Base-by-base conservation (phyloP, 2,113 vertebrate species). In the Chaetura pelagica region DNA sequence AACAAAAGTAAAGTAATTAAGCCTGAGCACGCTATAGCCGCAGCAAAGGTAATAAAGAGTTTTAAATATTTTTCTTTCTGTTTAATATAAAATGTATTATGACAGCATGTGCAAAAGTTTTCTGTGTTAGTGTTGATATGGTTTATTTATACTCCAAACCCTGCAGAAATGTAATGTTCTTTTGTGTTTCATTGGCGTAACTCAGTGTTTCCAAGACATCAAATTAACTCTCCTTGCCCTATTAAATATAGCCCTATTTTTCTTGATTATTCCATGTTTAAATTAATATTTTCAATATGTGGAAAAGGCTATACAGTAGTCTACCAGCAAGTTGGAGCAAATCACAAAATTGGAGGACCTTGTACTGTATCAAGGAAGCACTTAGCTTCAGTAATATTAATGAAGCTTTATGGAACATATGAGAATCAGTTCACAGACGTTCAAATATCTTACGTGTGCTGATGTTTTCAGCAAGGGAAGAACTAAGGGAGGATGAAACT, bases 11-110 rank as follows among this genome's bases (percentile, higher is more conserved):
- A 93, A 93, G 42, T 94, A 68, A 97, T 99, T 95, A 98, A 97
- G 83, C 84, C 97, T 20, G 96, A 98, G 24, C 98, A 99, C 35
- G 3, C 95, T 49, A 32, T 97, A 75, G 94, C 96, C 68, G 98
- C 98, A 62, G 98, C 97, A 79, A 99, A 98, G 98, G 98, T 99
- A 98, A 95, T 92, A 61, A 35, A 42, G 12, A 19, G 23, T 59
- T 87, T 95, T 30, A 10, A 89, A 62, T 64, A 29, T 32, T 92
- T 74, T 72, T 64, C 7, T 17, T 61, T 58, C 44, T 72, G 8
- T 80, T 35, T 68, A 35, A 81, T 44, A 15, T 52, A 44, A 66
- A 81, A 35, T 81, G 6, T 61, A 11, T 77, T 81, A 40, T 62
- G 52, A 52, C 4, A 89, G 38, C 8, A 10, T 59, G 46, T 59